phyloP scores from a whole-genome alignment of 1,140 invertebrate genomes.

The Aphelinus certus region DNA sequence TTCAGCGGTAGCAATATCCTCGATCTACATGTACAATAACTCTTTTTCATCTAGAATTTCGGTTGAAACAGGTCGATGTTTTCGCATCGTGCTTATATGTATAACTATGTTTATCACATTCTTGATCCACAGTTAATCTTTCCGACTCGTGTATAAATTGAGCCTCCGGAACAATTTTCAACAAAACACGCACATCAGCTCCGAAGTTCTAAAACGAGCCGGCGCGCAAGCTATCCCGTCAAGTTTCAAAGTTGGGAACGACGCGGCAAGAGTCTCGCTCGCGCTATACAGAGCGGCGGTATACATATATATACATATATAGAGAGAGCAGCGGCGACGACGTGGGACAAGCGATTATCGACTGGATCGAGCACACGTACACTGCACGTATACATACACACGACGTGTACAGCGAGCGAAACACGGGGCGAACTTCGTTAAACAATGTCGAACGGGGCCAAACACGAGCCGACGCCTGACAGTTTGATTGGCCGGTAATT shows the following conservation, averaged over 20 bases:
- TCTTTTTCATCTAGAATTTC: no score
- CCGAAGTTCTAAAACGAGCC: no score
- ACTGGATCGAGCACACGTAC: neutral
- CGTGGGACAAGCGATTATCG: neutral
- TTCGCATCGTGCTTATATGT: no score
- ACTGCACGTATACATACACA: neutral
- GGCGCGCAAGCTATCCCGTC: neutral
- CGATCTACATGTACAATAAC: no score
- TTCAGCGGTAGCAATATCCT: no score
- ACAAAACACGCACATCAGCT: neutral
- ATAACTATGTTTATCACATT: no score
- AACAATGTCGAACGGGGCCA: slow-evolving; percentile 37
- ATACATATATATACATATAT: neutral
- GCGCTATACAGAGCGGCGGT: neutral
- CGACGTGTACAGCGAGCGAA: neutral
- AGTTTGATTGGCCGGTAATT: slow-evolving; percentile 44
- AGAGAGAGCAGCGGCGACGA: neutral
- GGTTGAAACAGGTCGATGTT: no score
- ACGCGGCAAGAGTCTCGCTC: neutral
- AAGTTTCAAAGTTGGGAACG: neutral
- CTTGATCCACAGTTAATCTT: no score
- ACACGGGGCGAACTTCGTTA: slow-evolving; percentile 33
- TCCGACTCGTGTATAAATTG: no score
- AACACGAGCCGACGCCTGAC: slow-evolving; percentile 28
- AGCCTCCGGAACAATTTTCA: neutral